Conservation (phyloP, 2,888 invertebrate species). For the Marronus borbonicus region DNA sequence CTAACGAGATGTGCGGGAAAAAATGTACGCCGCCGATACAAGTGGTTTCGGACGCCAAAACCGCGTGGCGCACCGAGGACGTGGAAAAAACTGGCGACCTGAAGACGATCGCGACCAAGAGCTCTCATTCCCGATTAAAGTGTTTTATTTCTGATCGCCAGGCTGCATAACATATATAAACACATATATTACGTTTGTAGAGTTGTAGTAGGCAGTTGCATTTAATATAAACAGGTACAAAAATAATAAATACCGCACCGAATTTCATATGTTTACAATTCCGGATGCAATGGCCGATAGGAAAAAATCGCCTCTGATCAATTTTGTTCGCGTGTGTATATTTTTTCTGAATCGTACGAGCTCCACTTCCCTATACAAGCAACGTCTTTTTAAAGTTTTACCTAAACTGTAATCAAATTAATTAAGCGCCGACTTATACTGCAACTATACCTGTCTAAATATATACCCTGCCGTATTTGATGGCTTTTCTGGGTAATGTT, state of each 20-base stretch:
- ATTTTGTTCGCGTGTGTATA: constrained; percentile 47
- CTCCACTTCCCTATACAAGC: constrained; percentile 39
- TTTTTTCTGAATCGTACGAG: constrained; percentile 38
- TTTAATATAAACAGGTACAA: constrained; percentile 48
- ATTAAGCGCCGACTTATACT: constrained; percentile 44
- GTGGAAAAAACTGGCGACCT: constrained; percentile 55
- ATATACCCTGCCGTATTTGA: constrained; percentile 44
- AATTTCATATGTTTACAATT: constrained; percentile 46
- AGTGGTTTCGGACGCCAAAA: constrained; percentile 55
- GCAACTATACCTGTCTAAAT: constrained; percentile 47
- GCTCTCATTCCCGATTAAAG: constrained; percentile 47
- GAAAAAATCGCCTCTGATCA: constrained; percentile 47
- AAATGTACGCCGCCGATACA: constrained; percentile 35
- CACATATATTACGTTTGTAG: constrained; percentile 47
- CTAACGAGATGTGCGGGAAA: constrained; percentile 16
- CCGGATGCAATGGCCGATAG: constrained; percentile 36
- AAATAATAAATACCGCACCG: constrained; percentile 46
- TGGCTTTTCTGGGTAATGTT: constrained; percentile 48
- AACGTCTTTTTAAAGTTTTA: constrained; percentile 47
- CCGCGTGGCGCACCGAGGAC: constrained; percentile 27
- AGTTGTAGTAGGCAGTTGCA: constrained; percentile 45
- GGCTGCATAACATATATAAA: constrained; percentile 46
- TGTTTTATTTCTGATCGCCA: constrained; percentile 47
- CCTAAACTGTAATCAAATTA: constrained; percentile 44
- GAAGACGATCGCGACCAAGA: constrained; percentile 42